phyloP scores from a whole-genome alignment of 1,140 invertebrate genomes.

The Temnothorax curvispinosus region DNA sequence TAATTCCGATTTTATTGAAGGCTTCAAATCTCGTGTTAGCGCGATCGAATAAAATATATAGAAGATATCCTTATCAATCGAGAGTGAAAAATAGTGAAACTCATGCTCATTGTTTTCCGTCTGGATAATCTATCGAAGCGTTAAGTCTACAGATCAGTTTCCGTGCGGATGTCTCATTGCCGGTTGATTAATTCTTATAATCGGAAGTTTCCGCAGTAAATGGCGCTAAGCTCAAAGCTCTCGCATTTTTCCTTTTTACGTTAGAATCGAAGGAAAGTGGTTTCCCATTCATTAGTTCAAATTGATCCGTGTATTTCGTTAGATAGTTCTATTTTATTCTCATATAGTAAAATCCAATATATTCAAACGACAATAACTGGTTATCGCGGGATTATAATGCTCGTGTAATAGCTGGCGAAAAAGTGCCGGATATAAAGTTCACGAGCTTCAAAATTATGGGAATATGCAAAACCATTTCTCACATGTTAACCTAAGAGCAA shows the following conservation, averaged over 20 bases:
- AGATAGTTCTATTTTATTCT: not conserved
- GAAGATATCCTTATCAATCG: slow-evolving; percentile 19
- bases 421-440: slow-evolving; percentile 21
- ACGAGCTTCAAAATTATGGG: slow-evolving; percentile 26
- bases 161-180: slow-evolving; percentile 38
- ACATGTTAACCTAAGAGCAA: slow-evolving; percentile 57
- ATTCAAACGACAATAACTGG: not conserved
- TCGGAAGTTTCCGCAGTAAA: slow-evolving; percentile 47
- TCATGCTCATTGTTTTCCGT: slow-evolving; percentile 26
- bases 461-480: slow-evolving; percentile 61
- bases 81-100: not conserved
- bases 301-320: slow-evolving; percentile 11
- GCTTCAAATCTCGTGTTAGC: not conserved
- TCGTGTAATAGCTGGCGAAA: slow-evolving; percentile 13
- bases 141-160: slow-evolving; percentile 61
- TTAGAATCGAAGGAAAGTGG: slow-evolving; percentile 24
- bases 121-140: slow-evolving; percentile 42
- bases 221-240: slow-evolving; percentile 37
- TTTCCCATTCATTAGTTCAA: slow-evolving; percentile 49
- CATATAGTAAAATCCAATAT: not conserved
- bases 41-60: not conserved
- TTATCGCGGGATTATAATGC: not conserved
- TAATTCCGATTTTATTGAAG: not conserved
- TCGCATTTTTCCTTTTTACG: not conserved
- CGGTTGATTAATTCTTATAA: slow-evolving; percentile 64